Percentiles rank a stretch among this genome's conserved stretches.
Conservation (phyloP, 2,797 vertebrate genomes). For the Notoglanidium macrostoma region DNA sequence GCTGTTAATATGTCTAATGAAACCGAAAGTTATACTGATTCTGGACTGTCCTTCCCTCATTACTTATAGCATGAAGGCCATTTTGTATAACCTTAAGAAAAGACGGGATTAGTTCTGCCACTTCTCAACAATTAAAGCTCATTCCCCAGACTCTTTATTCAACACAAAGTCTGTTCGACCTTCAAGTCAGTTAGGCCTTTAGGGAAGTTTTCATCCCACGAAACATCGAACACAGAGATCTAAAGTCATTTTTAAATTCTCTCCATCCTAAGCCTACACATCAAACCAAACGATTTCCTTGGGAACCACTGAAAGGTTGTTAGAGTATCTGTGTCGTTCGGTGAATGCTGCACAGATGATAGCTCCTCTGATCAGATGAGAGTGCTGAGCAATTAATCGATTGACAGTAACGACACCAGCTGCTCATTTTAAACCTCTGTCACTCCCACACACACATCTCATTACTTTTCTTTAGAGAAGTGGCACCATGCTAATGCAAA, state of each 20-base stretch:
- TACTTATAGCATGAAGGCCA: not conserved
- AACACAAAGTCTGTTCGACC: constrained; percentile 16
- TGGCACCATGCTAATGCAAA: constrained; percentile 57
- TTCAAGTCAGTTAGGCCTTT: constrained; percentile 14
- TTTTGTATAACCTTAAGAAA: constrained; percentile 38
- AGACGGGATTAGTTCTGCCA: constrained; percentile 18
- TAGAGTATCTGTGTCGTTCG: constrained; percentile 11
- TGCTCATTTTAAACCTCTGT: constrained; percentile 1
- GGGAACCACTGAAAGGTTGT: constrained; percentile 25
- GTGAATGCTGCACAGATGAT: not conserved
- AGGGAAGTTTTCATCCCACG: constrained; percentile 17
- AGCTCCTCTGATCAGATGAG: not conserved
- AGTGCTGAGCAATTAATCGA: constrained; percentile 22
- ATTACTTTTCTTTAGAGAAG: constrained; percentile 66
- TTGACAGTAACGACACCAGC: constrained; percentile 28
- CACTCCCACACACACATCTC: constrained; percentile 45
- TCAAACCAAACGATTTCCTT: constrained; percentile 21
- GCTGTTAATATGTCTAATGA: not conserved
- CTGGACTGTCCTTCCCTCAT: constrained; percentile 4
- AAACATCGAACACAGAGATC: constrained; percentile 28
- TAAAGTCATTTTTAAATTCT: constrained; percentile 12
- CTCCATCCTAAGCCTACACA: not conserved
- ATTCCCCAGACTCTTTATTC: constrained; percentile 19
- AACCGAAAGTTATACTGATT: not conserved
- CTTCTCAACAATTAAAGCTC: constrained; percentile 40